Base-by-base conservation (phyloP, 2,113 vertebrate species). In the Epinephelus fuscoguttatus region DNA sequence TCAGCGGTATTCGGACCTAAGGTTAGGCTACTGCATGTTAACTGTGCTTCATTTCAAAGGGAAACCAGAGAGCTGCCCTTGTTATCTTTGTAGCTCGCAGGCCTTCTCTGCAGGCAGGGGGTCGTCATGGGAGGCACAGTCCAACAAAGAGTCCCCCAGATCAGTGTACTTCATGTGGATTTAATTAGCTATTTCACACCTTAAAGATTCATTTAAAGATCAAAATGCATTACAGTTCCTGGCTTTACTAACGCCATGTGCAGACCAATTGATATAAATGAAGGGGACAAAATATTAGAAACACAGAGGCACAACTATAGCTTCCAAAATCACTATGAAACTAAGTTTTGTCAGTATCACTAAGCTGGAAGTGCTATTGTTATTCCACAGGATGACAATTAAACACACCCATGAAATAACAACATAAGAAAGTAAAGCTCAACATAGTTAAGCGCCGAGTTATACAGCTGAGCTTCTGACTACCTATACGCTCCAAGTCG, bases 71-170 rank as follows among this genome's bases (percentile, higher is more conserved):
- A 57, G 23, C 69, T 62, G 33, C 9, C 66, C 30, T 61, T 50
- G 70, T 76, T 67, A 52, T 45, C 66, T 75, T 75, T 71, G 57
- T 27, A 37, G n/a, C 30, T 60, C 25, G 42, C 49, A 18, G 60
- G 27, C 49, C 55, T 71, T 53, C 56, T 81, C 50, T 76, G 62
- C 37, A 78, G 73, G 64, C 71, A 56, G 60, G 53, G 70, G 80
- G 82, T 81, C 40, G 1, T 50, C 30, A 53, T 57, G 15, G 68
- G 55, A 61, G 52, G 47, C 57, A 60, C 30, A 27, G 33, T 79
- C 57, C 64, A 74, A 82, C 69, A 81, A 73, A 83, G 61, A 71
- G 47, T 30, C 19, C 19, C 63, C 12, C 13, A 23, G 18, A 42
- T 27, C 47, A 18, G 14, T 60, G 42, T n/a, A 70, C 45, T 9